Conservation (phyloP, 2,113 vertebrate species). For the Sporophila hypoxantha region DNA sequence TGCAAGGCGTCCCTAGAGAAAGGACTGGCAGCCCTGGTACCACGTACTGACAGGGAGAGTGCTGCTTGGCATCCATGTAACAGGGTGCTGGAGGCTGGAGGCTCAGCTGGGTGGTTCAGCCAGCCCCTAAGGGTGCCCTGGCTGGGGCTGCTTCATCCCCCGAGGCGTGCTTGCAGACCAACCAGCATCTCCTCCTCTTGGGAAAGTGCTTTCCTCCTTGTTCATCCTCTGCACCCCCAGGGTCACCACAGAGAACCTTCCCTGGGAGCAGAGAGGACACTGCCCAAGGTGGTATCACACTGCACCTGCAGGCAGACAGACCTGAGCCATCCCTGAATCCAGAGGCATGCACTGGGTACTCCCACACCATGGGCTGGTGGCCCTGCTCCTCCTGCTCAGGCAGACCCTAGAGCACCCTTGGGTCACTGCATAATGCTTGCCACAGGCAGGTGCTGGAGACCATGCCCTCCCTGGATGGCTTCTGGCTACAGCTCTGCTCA, state of each 20-base stretch:
- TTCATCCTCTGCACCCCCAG: neutral
- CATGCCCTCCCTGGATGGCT: neutral
- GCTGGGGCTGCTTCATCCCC: neutral
- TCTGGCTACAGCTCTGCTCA: neutral
- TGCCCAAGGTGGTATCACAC: neutral
- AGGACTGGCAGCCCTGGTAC: neutral
- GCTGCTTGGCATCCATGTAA: neutral
- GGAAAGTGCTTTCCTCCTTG: neutral
- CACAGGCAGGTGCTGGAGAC: neutral
- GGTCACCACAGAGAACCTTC: neutral
- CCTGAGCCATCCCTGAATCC: neutral
- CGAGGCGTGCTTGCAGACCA: rapidly evolving
- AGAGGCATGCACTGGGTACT: neutral
- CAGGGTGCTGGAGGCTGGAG: neutral
- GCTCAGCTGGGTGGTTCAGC: neutral
- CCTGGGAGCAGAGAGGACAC: neutral
- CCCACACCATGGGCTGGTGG: neutral
- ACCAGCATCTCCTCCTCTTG: neutral
- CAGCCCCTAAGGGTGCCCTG: neutral
- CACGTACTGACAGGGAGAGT: rapidly evolving
- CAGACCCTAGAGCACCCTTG: neutral
- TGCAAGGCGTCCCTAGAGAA: neutral
- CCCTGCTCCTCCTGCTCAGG: neutral
- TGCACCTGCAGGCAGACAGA: neutral
- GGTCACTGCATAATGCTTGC: neutral